Evolutionary conservation across 1,140 invertebrate genomes (phyloP), one percentile per base, ranked within the genome.

Genomic region (Pinna nobilis): DNA sequence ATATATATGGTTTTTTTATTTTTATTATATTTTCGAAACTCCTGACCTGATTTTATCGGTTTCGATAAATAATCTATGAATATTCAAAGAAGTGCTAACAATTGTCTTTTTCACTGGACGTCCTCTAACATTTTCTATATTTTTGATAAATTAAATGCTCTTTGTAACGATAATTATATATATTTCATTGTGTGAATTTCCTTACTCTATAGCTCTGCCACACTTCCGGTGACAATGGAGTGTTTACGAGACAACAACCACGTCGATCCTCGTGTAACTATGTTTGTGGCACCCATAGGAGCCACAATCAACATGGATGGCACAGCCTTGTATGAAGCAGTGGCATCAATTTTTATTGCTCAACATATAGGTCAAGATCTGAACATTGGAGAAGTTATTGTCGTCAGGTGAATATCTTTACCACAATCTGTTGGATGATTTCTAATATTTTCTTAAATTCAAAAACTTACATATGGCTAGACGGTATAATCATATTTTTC

Each of bases 271-370:
- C 92, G 96, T 28, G 81, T 89, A 6, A 81, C 83, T 23, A 79
- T 84, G 30, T 89, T 90, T 73, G 83, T 90, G 15, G 72, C 85
- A 6, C 88, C 88, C 23, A 80, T 89, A 23, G 88, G 96, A 23
- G 95, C 97, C 28, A 98, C 96, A 11, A 96, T 98, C 79, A 98
- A 98, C 89, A 88, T 88, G 86, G 96, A 98, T 86, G 97, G 97
- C n/a, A 98, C 96, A 0, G 97, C 96, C 2, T 90, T 98, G 11
- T 98, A 98, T 82, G 96, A 80, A 25, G 79, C 79, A 5, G 79
- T 80, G 23, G 79, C 79, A 0, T 95, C 96, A 32, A 94, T 99
- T 72, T 98, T 98, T 84, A 98, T 98, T 65, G 95, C 96, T 25
- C 97, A 98, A 90, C 92, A 96, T 35, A 92, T 95, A 82, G 91